A percentile compares a stretch with the other conserved stretches of the same genome.
Evolutionary conservation across 2,888 invertebrate species (phyloP).

Genomic region (Plebejus argus): DNA sequence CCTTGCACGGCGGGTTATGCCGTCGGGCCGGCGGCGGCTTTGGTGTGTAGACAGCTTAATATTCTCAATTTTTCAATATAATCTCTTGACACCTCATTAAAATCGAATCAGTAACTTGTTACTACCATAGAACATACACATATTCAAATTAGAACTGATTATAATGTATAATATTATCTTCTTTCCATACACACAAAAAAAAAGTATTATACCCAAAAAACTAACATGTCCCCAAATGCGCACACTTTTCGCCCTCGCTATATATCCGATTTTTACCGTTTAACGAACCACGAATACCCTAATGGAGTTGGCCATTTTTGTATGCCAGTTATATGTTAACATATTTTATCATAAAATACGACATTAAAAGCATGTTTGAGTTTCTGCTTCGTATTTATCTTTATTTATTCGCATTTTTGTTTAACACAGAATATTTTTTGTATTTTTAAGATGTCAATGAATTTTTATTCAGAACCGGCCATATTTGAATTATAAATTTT

Average conservation of each 20-base stretch:
- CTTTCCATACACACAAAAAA: too few species aligned
- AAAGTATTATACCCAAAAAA: too few species aligned
- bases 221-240: not conserved
- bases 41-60: too few species aligned
- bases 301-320: conserved; percentile 12
- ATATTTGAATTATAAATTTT: too few species aligned
- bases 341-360: conserved; percentile 19
- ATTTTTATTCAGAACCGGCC: not conserved
- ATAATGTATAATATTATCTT: too few species aligned
- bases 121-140: too few species aligned
- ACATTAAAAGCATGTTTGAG: not conserved
- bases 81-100: too few species aligned
- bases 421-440: not conserved
- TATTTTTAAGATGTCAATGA: not conserved
- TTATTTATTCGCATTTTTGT: conserved; percentile 1
- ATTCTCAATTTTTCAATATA: too few species aligned
- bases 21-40: too few species aligned
- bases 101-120: too few species aligned
- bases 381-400: not conserved
- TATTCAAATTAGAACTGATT: too few species aligned
- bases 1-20: too few species aligned
- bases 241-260: not conserved
- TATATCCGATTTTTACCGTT: conserved; percentile 1
- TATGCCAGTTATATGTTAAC: conserved; percentile 15
- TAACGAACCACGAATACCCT: conserved; percentile 16